These are phyloP conservation scores for Chionis minor DNA, from an alignment of 2,113 vertebrate genomes.

Conservation along the genomic window DNA sequence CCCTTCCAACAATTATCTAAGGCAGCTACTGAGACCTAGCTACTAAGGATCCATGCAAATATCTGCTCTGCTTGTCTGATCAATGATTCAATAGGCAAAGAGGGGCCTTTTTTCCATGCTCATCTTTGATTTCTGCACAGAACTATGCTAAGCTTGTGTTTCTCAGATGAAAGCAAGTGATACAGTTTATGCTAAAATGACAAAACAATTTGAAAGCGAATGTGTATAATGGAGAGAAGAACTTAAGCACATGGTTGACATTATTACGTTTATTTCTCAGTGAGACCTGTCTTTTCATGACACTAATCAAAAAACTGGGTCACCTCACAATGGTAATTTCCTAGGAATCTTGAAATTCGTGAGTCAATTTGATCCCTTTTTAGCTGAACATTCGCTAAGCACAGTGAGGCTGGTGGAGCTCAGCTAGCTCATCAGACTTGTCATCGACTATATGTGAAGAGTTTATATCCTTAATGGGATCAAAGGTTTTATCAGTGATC, in stretches of 20 bases:
- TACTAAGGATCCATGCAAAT: conserved; percentile 57
- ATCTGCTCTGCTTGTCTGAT: conserved; percentile 45
- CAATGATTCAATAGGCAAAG: conserved; percentile 70
- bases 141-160: conserved; percentile 68
- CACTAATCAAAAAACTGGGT: conserved; percentile 78
- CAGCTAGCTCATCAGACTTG: conserved; percentile 67
- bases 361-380: conserved; percentile 74
- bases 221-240: conserved; percentile 68
- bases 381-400: conserved; percentile 67
- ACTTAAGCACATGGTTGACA: conserved; percentile 70
- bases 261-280: conserved; percentile 73
- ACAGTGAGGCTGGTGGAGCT: conserved; percentile 56
- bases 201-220: conserved; percentile 75
- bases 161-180: conserved; percentile 68
- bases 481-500: conserved; percentile 76
- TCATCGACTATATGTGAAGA: conserved; percentile 73
- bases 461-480: conserved; percentile 80
- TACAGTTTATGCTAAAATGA: conserved; percentile 75
- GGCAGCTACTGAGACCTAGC: conserved; percentile 17
- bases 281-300: conserved; percentile 75
- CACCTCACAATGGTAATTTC: conserved; percentile 77
- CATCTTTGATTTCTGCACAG: conserved; percentile 65
- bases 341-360: conserved; percentile 72
- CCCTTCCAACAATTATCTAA: conserved; percentile 33
- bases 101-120: conserved; percentile 47